phyloP scores from a whole-genome alignment of 2,113 vertebrate genomes.

The Tetrax tetrax region DNA sequence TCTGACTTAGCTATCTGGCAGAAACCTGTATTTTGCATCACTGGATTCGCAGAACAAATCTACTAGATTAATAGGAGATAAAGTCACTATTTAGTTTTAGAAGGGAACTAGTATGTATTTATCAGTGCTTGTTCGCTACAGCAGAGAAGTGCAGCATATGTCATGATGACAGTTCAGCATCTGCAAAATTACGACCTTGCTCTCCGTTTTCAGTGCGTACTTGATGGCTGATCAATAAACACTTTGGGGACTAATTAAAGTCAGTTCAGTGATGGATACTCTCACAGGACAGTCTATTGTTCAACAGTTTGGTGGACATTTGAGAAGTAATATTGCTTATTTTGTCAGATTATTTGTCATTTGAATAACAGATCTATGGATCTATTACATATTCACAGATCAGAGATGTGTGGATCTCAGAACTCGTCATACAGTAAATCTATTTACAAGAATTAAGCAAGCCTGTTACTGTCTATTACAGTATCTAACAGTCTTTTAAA shows the following conservation, averaged over 20 bases:
- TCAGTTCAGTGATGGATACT: constrained; percentile 53
- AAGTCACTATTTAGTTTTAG: constrained; percentile 11
- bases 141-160: not conserved
- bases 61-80: constrained; percentile 4
- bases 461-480: not conserved
- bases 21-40: constrained; percentile 25
- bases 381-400: not conserved
- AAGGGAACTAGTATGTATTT: not conserved
- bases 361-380: not conserved
- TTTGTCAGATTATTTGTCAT: not conserved
- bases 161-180: not conserved
- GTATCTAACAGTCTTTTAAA: not conserved
- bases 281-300: not conserved
- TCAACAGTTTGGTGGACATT: not conserved
- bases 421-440: not conserved
- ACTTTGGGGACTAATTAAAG: constrained; percentile 61
- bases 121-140: not conserved
- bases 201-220: constrained; percentile 34
- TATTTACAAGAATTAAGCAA: not conserved
- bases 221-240: constrained; percentile 67
- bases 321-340: not conserved
- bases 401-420: not conserved
- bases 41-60: constrained; percentile 11
- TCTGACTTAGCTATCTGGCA: constrained; percentile 27
- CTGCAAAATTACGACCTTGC: constrained; percentile 1